Base-by-base conservation (phyloP, 2,113 vertebrate species). In the Gnathonemus echidnorhynchus region DNA sequence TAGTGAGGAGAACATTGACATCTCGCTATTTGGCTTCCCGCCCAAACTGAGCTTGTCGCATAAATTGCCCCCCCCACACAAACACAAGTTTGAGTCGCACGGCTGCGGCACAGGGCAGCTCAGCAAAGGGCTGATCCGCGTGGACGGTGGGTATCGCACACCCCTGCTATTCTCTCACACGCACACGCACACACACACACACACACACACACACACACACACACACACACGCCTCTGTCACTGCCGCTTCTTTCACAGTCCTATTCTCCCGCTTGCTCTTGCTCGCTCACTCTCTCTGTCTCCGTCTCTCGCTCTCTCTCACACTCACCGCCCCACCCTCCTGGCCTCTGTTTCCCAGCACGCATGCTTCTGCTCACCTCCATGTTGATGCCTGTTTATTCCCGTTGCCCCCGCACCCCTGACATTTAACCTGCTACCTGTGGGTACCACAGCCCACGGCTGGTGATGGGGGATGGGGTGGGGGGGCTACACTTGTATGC, bases 1-100 rank as follows among this genome's bases (percentile, higher is more conserved):
- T 92, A 96, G 93, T 94, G 98, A 97, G 93, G 97, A 98, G 93
- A 97, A 96, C 93, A 95, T 97, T 95, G 97, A 97, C 92, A 93
- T 95, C 92, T 97, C 96, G 92, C 92, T 95, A 94, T 95, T 95
- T 94, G 95, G 94, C 93, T 94, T 95, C 94, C 93, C 95, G 90
- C 94, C 95, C 92, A 98, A 95, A 95, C 96, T 96, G 93, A 92
- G 95, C 93, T 96, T 97, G 90, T 96, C 96, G 92, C 93, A 94
- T 92, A 97, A 97, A 93, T 91, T 94, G 89, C 89, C 96, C 95
- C 94, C 91, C 94, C 91, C 96, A 96, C 92, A 95, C 96, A 94
- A 95, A 95, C 94, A 96, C 95, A 0, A 93, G 91, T 92, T 94
- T 21, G 94, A 95, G 91, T 93, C 96, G 42, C 96, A 96, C 93